Percentiles rank a stretch among this genome's conserved stretches.
Conservation (phyloP, 2,797 vertebrate genomes). For the Sylvilagus floridanus region DNA sequence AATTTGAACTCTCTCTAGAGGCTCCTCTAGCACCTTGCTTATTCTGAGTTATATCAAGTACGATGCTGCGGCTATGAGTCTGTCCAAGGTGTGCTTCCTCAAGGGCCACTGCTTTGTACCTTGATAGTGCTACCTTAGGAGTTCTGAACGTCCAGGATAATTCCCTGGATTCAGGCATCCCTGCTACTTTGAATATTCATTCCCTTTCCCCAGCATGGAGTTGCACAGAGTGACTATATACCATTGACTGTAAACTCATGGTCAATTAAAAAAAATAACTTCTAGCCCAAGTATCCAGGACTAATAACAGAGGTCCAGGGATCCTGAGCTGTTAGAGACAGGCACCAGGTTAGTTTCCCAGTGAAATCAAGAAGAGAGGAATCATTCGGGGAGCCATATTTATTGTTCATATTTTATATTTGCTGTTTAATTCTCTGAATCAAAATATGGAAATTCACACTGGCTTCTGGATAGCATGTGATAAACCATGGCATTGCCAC, state of each 20-base stretch:
- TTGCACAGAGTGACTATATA: slow-evolving; percentile 50
- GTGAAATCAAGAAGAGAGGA: slow-evolving; percentile 28
- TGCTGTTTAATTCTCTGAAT: slow-evolving; percentile 55
- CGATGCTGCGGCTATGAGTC: neutral
- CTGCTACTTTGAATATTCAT: slow-evolving; percentile 49
- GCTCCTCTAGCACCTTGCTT: neutral
- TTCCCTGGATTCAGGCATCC: slow-evolving; percentile 7
- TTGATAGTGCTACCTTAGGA: neutral
- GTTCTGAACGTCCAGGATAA: slow-evolving; percentile 39
- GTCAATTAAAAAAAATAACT: slow-evolving; percentile 56
- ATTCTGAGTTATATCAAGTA: slow-evolving; percentile 47
- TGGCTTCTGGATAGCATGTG: neutral
- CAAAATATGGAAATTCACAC: slow-evolving; percentile 7
- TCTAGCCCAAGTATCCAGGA: neutral
- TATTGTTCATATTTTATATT: slow-evolving; percentile 55
- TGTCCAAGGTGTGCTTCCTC: neutral
- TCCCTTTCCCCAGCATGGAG: neutral
- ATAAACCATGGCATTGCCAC: slow-evolving; percentile 27
- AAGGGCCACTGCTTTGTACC: neutral
- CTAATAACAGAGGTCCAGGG: neutral
- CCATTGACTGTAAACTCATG: slow-evolving; percentile 32
- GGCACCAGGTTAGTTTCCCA: neutral
- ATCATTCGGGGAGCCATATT: neutral
- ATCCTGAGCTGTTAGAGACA: slow-evolving; percentile 29
- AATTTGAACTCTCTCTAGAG: slow-evolving; percentile 23